Percentiles rank a stretch among this genome's conserved stretches.
These are phyloP conservation scores for Xestia rhomboidea DNA, from an alignment of 2,888 invertebrate species.

Conservation along the genomic window DNA sequence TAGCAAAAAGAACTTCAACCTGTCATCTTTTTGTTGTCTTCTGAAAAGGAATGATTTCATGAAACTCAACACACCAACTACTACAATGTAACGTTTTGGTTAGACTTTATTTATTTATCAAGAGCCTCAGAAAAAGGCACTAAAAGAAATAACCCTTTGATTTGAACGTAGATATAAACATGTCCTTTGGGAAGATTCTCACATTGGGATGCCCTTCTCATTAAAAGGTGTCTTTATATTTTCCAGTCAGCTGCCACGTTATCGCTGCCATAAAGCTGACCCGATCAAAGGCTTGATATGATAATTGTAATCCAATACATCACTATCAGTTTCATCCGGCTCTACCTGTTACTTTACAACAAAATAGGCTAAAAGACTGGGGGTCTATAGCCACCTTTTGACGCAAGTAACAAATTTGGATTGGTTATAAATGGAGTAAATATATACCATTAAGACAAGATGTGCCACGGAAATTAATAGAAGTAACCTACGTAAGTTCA, in stretches of 20 bases:
- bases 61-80: slow-evolving; percentile 12
- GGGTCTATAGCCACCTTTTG: not conserved
- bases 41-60: slow-evolving; percentile 5
- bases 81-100: slow-evolving; percentile 11
- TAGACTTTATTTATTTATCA: slow-evolving; percentile 11
- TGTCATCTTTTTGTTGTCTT: slow-evolving; percentile 13
- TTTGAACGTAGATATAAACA: slow-evolving; percentile 77
- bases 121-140: slow-evolving; percentile 56
- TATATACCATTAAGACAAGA: slow-evolving; percentile 28
- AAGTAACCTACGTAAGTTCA: slow-evolving; percentile 59
- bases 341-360: slow-evolving; percentile 70
- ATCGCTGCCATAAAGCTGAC: slow-evolving; percentile 83
- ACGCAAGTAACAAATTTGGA: slow-evolving; percentile 10
- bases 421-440: slow-evolving; percentile 33
- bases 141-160: slow-evolving; percentile 76
- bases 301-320: slow-evolving; percentile 87
- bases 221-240: slow-evolving; percentile 87
- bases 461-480: slow-evolving; percentile 69
- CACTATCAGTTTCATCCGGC: slow-evolving; percentile 78
- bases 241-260: slow-evolving; percentile 84
- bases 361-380: slow-evolving; percentile 17
- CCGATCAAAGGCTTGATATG: slow-evolving; percentile 84
- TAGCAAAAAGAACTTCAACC: slow-evolving; percentile 14
- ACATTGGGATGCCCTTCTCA: slow-evolving; percentile 82
- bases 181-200: slow-evolving; percentile 76